These are phyloP conservation scores for Dromius quadrimaculatus DNA, from an alignment of 2,888 invertebrate genomes.

Conservation along the genomic window DNA sequence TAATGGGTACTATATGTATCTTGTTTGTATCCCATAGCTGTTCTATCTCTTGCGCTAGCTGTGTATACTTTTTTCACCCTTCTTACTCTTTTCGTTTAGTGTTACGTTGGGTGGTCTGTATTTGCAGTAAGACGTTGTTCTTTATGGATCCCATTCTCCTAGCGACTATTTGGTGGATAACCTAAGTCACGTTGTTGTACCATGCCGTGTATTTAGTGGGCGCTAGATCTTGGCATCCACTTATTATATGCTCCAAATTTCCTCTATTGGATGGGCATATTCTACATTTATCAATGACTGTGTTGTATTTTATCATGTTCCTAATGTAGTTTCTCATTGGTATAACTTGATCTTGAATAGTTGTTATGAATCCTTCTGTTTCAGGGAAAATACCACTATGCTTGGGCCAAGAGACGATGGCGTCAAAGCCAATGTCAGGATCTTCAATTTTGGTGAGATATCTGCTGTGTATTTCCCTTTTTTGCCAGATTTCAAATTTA, in stretches of 20 bases:
- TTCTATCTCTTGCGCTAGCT: slow-evolving; percentile 1
- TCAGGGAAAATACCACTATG: slow-evolving; percentile 53
- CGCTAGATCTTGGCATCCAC: slow-evolving; percentile 49
- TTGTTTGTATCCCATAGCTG: slow-evolving; percentile 7
- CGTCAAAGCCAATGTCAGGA: slow-evolving; percentile 35
- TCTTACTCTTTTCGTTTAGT: not conserved
- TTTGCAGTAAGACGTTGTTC: slow-evolving; percentile 49
- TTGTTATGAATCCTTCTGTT: slow-evolving; percentile 53
- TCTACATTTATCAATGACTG: slow-evolving; percentile 52
- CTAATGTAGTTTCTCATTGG: slow-evolving; percentile 49
- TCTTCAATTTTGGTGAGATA: slow-evolving; percentile 47
- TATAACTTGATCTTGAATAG: slow-evolving; percentile 53
- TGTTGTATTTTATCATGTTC: slow-evolving; percentile 46
- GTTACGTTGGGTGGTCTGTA: slow-evolving; percentile 33
- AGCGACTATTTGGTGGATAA: slow-evolving; percentile 51
- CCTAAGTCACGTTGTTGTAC: slow-evolving; percentile 52
- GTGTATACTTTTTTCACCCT: not conserved
- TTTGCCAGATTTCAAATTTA: slow-evolving; percentile 10
- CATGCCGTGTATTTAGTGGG: slow-evolving; percentile 52
- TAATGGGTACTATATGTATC: too few species aligned
- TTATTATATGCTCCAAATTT: slow-evolving; percentile 52
- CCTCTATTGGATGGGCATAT: slow-evolving; percentile 48
- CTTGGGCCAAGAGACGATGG: slow-evolving; percentile 46
- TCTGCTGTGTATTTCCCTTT: slow-evolving; percentile 51
- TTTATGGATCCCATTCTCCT: not conserved